phyloP scores from a whole-genome alignment of 1,140 invertebrate species.

The Aphaenogaster ashmeadi region DNA sequence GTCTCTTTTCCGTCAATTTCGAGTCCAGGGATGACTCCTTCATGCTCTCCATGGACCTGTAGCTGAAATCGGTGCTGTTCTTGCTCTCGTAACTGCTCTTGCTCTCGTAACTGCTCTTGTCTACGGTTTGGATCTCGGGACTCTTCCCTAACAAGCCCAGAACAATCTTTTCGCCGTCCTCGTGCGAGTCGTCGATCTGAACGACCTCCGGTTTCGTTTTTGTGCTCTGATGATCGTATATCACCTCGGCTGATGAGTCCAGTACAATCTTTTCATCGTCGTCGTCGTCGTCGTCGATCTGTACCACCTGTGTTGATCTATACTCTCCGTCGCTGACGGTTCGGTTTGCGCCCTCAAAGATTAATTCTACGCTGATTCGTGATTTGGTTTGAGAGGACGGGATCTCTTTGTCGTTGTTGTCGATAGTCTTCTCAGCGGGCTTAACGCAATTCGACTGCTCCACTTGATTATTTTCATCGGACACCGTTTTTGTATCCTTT shows the following conservation, averaged over 20 bases:
- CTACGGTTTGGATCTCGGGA: conserved; percentile 45
- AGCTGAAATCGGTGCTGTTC: conserved; percentile 67
- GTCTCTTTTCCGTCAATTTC: conserved; percentile 43
- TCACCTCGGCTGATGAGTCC: conserved; percentile 81
- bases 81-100: conserved; percentile 65
- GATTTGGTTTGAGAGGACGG: conserved; percentile 33
- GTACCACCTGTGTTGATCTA: conserved; percentile 78
- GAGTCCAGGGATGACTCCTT: conserved; percentile 66
- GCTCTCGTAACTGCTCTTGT: conserved; percentile 52
- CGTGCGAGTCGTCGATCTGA: conserved; percentile 77
- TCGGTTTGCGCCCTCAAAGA: conserved; percentile 77
- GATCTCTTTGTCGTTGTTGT: neutral
- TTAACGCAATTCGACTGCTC: neutral
- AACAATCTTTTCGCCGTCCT: conserved; percentile 79
- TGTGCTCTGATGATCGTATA: conserved; percentile 75
- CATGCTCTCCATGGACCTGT: conserved; percentile 65
- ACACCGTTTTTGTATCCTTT: neutral
- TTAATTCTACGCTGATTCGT: conserved; percentile 80
- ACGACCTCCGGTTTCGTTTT: conserved; percentile 78
- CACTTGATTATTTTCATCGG: neutral
- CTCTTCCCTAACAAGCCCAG: conserved; percentile 78
- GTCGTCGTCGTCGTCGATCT: conserved; percentile 76
- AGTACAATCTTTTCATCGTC: conserved; percentile 80
- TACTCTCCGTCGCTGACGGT: conserved; percentile 20
- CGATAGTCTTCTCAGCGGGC: neutral